Evolutionary conservation across 2,888 invertebrate genomes (phyloP).

Genomic region (Sabatieria punctata): DNA sequence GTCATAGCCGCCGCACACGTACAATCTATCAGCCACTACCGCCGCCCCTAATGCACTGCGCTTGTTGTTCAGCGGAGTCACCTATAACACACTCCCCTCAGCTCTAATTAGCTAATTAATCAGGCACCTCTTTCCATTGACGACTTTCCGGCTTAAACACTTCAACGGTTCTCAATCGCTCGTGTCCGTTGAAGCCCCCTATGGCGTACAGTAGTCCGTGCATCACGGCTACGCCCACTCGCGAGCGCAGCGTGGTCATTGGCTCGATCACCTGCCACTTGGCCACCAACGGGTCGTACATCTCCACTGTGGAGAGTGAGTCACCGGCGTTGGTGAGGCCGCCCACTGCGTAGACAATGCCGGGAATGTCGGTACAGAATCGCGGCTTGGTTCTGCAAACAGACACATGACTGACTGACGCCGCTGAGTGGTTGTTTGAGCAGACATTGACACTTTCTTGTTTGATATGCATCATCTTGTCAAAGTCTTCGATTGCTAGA

Average conservation of each 20-base stretch:
- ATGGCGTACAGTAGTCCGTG: conserved; percentile 56
- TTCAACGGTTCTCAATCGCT: conserved; percentile 63
- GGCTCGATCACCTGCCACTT: conserved; percentile 57
- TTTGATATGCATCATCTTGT: no score
- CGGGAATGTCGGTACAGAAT: conserved; percentile 49
- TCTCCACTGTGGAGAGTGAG: conserved; percentile 64
- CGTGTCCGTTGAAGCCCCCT: conserved; percentile 63
- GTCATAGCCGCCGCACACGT: conserved; percentile 27
- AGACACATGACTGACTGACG: no score
- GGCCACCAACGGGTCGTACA: conserved; percentile 52
- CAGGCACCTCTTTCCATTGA: conserved; percentile 51
- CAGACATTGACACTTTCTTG: no score
- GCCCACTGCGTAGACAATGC: conserved; percentile 68
- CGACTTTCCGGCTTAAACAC: conserved; percentile 56
- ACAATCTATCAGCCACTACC: conserved; percentile 14
- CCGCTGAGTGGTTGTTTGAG: no score
- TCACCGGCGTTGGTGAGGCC: conserved; percentile 63
- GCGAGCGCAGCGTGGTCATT: conserved; percentile 63
- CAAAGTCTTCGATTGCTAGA: no score
- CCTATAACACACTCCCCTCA: conserved; percentile 8
- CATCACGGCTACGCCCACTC: conserved; percentile 67
- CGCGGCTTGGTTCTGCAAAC: conserved; percentile 58
- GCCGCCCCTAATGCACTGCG: conserved; percentile 19
- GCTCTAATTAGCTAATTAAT: background rate
- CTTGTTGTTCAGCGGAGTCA: conserved; percentile 18